Evolutionary conservation across 2,113 vertebrate genomes (phyloP), one percentile per base, ranked within the genome.

Genomic region (Anhinga anhinga): DNA sequence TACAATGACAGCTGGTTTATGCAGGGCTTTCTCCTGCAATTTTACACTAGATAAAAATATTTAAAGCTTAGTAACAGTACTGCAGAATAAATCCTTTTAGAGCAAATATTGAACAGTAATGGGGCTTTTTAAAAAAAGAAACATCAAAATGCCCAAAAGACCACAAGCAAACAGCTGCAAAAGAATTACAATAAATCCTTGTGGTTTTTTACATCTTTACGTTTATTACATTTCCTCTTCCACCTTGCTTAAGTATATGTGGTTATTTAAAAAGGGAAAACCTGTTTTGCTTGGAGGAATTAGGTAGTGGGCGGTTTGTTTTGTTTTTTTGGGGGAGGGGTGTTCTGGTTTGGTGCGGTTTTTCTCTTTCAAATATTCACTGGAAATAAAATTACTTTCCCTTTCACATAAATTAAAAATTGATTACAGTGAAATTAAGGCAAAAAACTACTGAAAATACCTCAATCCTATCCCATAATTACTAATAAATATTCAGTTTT

Each of bases 21-120:
- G 13, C 5, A 21, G 18, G 7, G 4, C 0, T 13, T 49, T 42
- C 29, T 40, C 1, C 16, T 34, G 25, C 20, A 70, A 30, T 52
- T 90, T 88, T 71, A 82, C 19, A 53, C 38, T 29, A 53, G 5
- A 73, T 32, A 88, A 74, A 93, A 86, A 58, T 77, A 84, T 13
- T 71, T 73, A 32, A 65, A 91, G 40, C 30, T 79, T 40, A 58
- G 21, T 50, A 81, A 71, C 9, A 84, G 26, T 38, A 67, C 13
- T 44, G 34, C 42, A 89, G 50, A 94, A 82, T 61, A 79, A 84
- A 84, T 62, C 11, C 13, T 88, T 81, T 82, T 20, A 49, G 30
- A 67, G 42, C 11, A 90, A 86, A 79, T 45, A 59, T 86, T 15
- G 20, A 81, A 82, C 8, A 67, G 11, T 10, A 65, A 72, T 16